These are phyloP conservation scores for Gryllus bimaculatus DNA, from an alignment of 1,140 invertebrate genomes.

Conservation along the genomic window DNA sequence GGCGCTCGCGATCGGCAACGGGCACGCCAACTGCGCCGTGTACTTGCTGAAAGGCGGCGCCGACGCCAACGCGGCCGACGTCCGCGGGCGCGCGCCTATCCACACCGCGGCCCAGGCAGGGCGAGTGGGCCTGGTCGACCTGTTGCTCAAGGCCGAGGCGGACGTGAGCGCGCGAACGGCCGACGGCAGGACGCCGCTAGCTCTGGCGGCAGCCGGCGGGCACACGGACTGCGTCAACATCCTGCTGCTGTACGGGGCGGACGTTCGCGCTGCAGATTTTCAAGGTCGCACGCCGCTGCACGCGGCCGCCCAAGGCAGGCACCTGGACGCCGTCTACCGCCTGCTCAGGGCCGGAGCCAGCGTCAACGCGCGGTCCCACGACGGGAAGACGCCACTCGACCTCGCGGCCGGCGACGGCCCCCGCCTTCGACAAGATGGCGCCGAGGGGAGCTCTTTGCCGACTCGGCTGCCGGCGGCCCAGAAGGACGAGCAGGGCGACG, in stretches of 20 bases:
- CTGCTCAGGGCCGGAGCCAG: background rate
- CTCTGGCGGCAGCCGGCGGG: conserved; percentile 42
- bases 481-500: too few species aligned
- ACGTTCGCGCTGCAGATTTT: background rate
- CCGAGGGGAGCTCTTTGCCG: too few species aligned
- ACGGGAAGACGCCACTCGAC: conserved; percentile 49
- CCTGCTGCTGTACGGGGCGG: conserved; percentile 32
- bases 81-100: conserved; percentile 56
- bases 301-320: background rate
- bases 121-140: conserved; percentile 38
- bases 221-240: conserved; percentile 39
- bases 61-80: conserved; percentile 54
- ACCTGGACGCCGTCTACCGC: background rate
- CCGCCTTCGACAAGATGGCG: background rate
- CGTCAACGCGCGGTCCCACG: background rate
- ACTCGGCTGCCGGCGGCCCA: too few species aligned
- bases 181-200: conserved; percentile 31
- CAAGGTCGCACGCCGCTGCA: background rate
- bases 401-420: conserved; percentile 47
- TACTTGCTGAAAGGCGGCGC: conserved; percentile 58
- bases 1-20: conserved; percentile 13
- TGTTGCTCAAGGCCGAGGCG: conserved; percentile 44
- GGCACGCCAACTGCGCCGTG: conserved; percentile 32
- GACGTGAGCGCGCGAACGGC: conserved; percentile 38
- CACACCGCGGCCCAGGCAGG: conserved; percentile 23